Conservation (phyloP, 2,888 invertebrate species). For the Dolichopus griseipennis region DNA sequence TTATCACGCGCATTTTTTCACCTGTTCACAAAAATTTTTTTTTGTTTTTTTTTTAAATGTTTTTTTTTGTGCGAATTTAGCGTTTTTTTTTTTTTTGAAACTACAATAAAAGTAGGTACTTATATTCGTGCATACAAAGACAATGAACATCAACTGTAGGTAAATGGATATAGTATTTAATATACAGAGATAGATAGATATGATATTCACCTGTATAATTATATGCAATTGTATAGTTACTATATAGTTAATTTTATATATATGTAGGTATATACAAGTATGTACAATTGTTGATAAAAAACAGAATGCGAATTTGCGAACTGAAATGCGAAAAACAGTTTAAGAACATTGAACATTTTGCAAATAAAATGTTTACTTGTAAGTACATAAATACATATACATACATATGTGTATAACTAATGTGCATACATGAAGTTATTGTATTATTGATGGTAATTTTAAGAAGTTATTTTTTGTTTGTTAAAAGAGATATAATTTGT, state of each 20-base stretch:
- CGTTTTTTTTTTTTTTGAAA: background rate
- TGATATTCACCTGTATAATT: background rate
- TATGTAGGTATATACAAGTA: background rate
- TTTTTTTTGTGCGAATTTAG: background rate
- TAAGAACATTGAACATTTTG: background rate
- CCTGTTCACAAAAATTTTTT: background rate
- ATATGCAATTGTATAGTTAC: background rate
- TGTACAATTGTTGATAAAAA: too few relatives aligned
- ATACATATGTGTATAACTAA: background rate
- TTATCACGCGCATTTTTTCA: constrained; percentile 6
- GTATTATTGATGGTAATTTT: background rate
- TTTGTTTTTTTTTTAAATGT: background rate
- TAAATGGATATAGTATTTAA: background rate
- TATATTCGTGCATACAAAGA: background rate
- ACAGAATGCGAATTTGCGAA: background rate
- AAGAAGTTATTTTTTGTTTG: background rate
- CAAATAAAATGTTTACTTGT: background rate
- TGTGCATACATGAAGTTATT: too few relatives aligned
- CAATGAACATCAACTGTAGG: background rate
- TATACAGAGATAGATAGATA: background rate
- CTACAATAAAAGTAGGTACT: background rate
- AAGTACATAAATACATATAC: background rate
- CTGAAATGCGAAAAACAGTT: background rate
- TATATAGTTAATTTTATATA: too few relatives aligned
- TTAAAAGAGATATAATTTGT: background rate